Evolutionary conservation across 2,888 invertebrate genomes (phyloP).

Genomic region (Venusia cambrica): DNA sequence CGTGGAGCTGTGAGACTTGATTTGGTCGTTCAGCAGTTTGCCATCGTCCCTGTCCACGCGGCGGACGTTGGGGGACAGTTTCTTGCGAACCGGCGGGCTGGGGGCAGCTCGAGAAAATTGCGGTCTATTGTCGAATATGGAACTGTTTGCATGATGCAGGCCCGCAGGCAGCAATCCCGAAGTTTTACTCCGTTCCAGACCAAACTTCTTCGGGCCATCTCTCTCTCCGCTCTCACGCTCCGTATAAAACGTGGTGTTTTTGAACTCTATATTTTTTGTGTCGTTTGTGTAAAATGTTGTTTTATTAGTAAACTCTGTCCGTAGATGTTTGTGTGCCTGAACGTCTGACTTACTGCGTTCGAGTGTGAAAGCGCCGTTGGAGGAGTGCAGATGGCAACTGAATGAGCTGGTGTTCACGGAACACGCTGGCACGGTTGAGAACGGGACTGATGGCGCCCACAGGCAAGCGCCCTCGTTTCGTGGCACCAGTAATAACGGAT

Average conservation of each 20-base stretch:
- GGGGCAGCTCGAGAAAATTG: conserved; percentile 66
- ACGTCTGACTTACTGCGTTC: conserved; percentile 74
- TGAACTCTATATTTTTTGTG: conserved; percentile 44
- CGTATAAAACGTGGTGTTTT: conserved; percentile 64
- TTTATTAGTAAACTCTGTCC: conserved; percentile 45
- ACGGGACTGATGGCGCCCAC: conserved; percentile 71
- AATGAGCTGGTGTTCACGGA: conserved; percentile 65
- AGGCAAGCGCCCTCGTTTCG: conserved; percentile 81
- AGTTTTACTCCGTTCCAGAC: conserved; percentile 68
- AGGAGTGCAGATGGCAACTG: conserved; percentile 69
- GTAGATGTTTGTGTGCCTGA: conserved; percentile 57
- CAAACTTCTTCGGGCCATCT: conserved; percentile 42
- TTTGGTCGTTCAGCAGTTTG: conserved; percentile 49
- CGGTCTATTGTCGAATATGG: conserved; percentile 68
- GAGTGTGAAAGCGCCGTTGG: conserved; percentile 60
- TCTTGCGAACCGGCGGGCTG: conserved; percentile 68
- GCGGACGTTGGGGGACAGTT: conserved; percentile 53
- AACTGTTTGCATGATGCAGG: conserved; percentile 47
- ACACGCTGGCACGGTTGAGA: conserved; percentile 67
- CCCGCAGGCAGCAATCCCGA: conserved; percentile 52
- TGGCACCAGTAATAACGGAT: conserved; percentile 82
- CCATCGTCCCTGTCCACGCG: conserved; percentile 45
- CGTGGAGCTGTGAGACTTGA: conserved; percentile 49
- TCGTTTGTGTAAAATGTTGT: conserved; percentile 60
- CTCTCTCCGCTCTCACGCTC: conserved; percentile 26